Conservation (phyloP, 2,888 invertebrate genomes). For the Saturnia pavonia region DNA sequence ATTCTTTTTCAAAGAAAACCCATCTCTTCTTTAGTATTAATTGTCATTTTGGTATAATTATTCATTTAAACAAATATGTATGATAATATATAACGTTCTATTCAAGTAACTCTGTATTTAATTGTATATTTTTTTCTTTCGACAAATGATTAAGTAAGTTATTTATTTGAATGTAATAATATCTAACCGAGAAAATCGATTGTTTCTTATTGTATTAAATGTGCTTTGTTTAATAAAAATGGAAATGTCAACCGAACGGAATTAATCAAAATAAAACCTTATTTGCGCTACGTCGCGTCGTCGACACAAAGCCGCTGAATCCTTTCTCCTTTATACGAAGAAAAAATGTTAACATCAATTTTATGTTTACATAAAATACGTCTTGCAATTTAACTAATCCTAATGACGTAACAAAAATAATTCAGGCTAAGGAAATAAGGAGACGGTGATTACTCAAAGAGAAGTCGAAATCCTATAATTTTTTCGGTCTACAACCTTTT, state of each 20-base stretch:
- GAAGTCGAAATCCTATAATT: constrained; percentile 59
- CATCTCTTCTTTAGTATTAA: too few relatives aligned
- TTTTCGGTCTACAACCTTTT: constrained; percentile 57
- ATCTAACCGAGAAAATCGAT: neutral
- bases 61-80: too few relatives aligned
- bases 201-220: neutral
- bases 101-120: too few relatives aligned
- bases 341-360: constrained; percentile 13
- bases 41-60: too few relatives aligned
- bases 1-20: too few relatives aligned
- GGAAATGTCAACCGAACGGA: neutral
- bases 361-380: constrained; percentile 32
- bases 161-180: neutral
- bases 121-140: too few relatives aligned
- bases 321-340: constrained; percentile 3
- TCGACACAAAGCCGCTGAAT: constrained; percentile 11
- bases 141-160: neutral
- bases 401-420: constrained; percentile 62
- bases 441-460: constrained; percentile 67
- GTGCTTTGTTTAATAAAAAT: neutral
- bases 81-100: too few relatives aligned
- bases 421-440: constrained; percentile 47
- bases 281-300: neutral
- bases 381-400: constrained; percentile 44
- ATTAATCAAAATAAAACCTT: constrained; percentile 1